Percentiles rank a stretch among this genome's conserved stretches.
Evolutionary conservation across 2,797 vertebrate genomes (phyloP).

Genomic region (Sebastes minor): DNA sequence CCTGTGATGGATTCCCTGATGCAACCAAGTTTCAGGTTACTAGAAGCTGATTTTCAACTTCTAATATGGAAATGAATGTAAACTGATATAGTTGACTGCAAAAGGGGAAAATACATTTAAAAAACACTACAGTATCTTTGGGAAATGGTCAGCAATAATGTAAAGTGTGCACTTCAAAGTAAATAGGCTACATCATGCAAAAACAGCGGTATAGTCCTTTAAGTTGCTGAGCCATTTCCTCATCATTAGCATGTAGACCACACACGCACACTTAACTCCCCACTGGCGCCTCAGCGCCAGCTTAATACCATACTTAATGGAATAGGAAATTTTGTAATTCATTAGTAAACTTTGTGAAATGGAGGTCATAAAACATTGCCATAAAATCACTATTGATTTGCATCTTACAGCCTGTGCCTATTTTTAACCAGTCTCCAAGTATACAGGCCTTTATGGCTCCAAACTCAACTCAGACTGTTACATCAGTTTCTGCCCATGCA

Average conservation of each 20-base stretch:
- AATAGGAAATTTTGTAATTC: slow-evolving; percentile 47
- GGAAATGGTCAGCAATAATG: background rate
- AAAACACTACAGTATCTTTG: background rate
- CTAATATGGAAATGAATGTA: background rate
- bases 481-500: slow-evolving; percentile 10
- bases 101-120: background rate
- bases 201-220: background rate
- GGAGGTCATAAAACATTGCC: slow-evolving; percentile 55
- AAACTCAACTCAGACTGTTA: slow-evolving; percentile 10
- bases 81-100: background rate
- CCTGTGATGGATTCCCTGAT: background rate
- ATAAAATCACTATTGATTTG: slow-evolving; percentile 49
- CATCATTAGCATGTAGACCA: slow-evolving; percentile 47
- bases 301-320: slow-evolving; percentile 46
- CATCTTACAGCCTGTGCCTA: slow-evolving; percentile 23
- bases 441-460: slow-evolving; percentile 8
- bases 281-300: slow-evolving; percentile 46
- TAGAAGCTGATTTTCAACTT: background rate
- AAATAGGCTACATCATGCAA: background rate
- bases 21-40: background rate
- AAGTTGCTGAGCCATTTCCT: slow-evolving; percentile 30
- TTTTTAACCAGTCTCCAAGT: slow-evolving; percentile 27
- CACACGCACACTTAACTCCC: slow-evolving; percentile 1
- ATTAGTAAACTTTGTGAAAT: slow-evolving; percentile 67
- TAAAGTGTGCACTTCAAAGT: background rate